These are phyloP conservation scores for Cebidichthys violaceus DNA, from an alignment of 2,113 vertebrate species.

Conservation along the genomic window DNA sequence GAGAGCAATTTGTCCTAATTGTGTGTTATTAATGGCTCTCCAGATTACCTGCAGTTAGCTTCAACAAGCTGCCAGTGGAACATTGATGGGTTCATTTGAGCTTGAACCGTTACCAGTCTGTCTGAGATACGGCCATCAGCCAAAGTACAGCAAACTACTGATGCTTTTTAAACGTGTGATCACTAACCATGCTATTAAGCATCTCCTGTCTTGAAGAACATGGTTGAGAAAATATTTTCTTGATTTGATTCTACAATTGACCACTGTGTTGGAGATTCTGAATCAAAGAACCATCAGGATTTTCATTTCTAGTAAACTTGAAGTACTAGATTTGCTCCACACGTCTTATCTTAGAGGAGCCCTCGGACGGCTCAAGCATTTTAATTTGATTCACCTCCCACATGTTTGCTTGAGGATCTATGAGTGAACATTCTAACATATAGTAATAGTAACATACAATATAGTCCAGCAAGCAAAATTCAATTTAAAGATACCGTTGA, in stretches of 20 bases:
- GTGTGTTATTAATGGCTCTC: conserved; percentile 54
- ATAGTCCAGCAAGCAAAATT: no score
- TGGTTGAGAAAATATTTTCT: background rate
- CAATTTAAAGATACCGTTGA: background rate
- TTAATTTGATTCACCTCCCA: background rate
- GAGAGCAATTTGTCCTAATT: conserved; percentile 35
- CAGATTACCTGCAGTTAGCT: conserved; percentile 62
- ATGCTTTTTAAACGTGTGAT: background rate
- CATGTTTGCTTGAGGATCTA: background rate
- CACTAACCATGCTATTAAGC: background rate
- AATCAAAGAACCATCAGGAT: background rate
- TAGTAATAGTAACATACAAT: background rate
- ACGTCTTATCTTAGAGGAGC: background rate
- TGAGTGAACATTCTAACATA: background rate
- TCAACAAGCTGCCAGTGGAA: conserved; percentile 32
- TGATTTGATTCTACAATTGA: background rate
- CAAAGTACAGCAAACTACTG: background rate
- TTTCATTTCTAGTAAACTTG: background rate
- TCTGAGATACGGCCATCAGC: background rate
- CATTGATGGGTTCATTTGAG: conserved; percentile 69
- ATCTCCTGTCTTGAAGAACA: background rate
- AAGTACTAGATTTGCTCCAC: background rate
- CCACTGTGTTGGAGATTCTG: background rate
- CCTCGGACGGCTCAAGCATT: background rate
- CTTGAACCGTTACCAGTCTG: background rate